Conservation (phyloP, 2,888 invertebrate species). For the Hyppa rectilinea region DNA sequence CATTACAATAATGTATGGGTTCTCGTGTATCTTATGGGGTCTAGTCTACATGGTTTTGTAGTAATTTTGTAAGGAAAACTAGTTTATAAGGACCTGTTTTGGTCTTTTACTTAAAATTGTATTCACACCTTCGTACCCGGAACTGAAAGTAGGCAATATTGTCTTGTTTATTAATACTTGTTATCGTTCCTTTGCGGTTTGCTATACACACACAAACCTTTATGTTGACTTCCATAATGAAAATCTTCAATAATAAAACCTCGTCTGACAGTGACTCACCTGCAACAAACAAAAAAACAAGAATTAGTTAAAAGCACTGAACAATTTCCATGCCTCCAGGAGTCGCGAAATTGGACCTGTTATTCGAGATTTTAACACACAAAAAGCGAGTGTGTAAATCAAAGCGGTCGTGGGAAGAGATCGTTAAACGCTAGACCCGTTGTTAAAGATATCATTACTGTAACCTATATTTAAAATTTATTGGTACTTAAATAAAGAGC, state of each 20-base stretch:
- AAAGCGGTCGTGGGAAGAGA: constrained; percentile 63
- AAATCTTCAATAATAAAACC: constrained; percentile 19
- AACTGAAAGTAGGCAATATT: constrained; percentile 41
- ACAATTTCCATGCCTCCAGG: constrained; percentile 33
- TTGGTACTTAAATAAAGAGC: constrained; percentile 31
- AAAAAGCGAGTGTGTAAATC: constrained; percentile 63
- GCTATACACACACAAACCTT: constrained; percentile 42
- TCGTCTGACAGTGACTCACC: constrained; percentile 68
- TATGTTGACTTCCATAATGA: constrained; percentile 11
- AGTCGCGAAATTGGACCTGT: constrained; percentile 56
- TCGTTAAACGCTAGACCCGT: constrained; percentile 53
- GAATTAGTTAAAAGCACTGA: constrained; percentile 53
- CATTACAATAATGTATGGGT: constrained; percentile 51
- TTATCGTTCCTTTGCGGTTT: constrained; percentile 8
- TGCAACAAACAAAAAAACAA: constrained; percentile 71
- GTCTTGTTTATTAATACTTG: constrained; percentile 5
- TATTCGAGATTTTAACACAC: constrained; percentile 46
- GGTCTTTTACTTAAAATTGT: constrained; percentile 42
- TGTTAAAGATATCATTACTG: constrained; percentile 47
- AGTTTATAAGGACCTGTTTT: constrained; percentile 52
- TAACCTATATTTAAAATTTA: constrained; percentile 54
- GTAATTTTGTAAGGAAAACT: not conserved
- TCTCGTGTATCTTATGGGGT: constrained; percentile 33
- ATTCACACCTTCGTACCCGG: constrained; percentile 51
- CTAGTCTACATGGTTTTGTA: constrained; percentile 25